Evolutionary conservation across 2,888 invertebrate genomes (phyloP).

Genomic region (Pseudoips prasinana): DNA sequence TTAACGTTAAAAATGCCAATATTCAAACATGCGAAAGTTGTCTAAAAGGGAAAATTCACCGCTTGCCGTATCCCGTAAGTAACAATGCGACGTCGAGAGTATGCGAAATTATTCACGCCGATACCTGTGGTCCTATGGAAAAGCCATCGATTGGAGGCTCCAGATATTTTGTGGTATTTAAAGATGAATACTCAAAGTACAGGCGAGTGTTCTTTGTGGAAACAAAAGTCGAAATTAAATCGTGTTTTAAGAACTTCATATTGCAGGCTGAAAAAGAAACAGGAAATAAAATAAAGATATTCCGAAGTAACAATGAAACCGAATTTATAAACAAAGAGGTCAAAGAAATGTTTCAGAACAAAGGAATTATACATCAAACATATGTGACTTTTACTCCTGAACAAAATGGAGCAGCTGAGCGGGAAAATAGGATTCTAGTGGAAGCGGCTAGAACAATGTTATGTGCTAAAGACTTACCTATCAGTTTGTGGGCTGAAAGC

Average conservation of each 20-base stretch:
- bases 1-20: neutral
- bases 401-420: constrained; percentile 42
- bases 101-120: constrained; percentile 2
- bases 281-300: neutral
- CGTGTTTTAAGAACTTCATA: neutral
- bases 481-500: constrained; percentile 14
- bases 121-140: constrained; percentile 9
- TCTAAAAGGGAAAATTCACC: neutral
- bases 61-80: neutral
- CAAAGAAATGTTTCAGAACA: constrained; percentile 12
- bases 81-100: neutral
- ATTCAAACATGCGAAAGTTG: neutral
- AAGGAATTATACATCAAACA: constrained; percentile 29
- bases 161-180: constrained; percentile 6
- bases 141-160: constrained; percentile 3
- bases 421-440: constrained; percentile 16
- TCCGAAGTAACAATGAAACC: constrained; percentile 1
- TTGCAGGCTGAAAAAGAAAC: neutral
- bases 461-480: constrained; percentile 5
- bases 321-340: constrained; percentile 7
- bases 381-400: constrained; percentile 34
- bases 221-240: neutral
- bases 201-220: constrained; percentile 4
- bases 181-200: constrained; percentile 2
- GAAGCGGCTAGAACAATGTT: constrained; percentile 33